These are phyloP conservation scores for Adrianichthys oophorus DNA, from an alignment of 2,797 vertebrate species.

Conservation along the genomic window DNA sequence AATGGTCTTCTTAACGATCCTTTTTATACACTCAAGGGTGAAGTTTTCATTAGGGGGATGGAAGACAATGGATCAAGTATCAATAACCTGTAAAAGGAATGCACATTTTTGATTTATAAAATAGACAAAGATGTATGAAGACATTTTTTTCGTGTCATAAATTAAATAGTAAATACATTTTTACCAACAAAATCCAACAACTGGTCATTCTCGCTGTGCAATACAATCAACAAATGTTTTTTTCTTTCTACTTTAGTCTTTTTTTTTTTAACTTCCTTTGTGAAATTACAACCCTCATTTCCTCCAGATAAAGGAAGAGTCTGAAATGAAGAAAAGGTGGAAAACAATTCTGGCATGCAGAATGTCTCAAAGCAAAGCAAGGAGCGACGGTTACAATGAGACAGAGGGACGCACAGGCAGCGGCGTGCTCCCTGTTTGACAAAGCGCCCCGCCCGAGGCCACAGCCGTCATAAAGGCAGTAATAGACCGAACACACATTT, in stretches of 20 bases:
- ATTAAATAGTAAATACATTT: too few species aligned
- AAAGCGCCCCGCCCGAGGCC: slow-evolving; percentile 63
- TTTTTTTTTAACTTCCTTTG: neutral
- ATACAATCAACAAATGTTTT: too few species aligned
- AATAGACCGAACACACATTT: slow-evolving; percentile 79
- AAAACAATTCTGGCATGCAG: slow-evolving; percentile 22
- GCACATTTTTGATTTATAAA: too few species aligned
- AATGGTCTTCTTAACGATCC: too few species aligned
- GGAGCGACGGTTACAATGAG: slow-evolving; percentile 47
- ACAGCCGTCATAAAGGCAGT: slow-evolving; percentile 72
- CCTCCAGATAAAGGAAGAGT: neutral
- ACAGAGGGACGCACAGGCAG: slow-evolving; percentile 29
- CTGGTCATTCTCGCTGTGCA: too few species aligned
- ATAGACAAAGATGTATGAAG: too few species aligned
- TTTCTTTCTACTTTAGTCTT: slow-evolving; percentile 4
- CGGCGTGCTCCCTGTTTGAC: slow-evolving; percentile 52
- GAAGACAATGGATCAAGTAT: too few species aligned
- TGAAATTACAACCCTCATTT: slow-evolving; percentile 10
- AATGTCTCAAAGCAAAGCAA: slow-evolving; percentile 31
- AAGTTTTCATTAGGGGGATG: too few species aligned
- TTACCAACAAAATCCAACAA: too few species aligned
- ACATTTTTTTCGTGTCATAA: too few species aligned
- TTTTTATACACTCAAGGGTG: too few species aligned
- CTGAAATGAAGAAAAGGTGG: neutral
- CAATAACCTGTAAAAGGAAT: too few species aligned